Evolutionary conservation across 92 coral and sea anemone species (phyloP).

Genomic region (Actinostola sp.): DNA sequence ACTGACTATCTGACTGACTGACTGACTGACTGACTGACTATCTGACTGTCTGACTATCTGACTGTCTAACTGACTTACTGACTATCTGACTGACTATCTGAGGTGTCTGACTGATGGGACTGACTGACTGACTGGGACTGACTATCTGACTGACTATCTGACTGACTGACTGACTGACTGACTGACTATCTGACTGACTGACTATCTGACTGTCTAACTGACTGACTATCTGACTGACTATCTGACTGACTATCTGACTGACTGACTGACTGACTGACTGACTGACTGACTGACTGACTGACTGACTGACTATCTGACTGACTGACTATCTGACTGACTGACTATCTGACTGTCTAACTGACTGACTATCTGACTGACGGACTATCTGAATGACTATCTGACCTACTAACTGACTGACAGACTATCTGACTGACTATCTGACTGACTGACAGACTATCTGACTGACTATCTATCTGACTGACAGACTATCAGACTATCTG

Average conservation of each 20-base stretch:
- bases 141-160: not conserved
- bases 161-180: not conserved
- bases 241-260: not conserved
- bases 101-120: too few relatives aligned
- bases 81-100: not conserved
- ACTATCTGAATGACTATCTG: not conserved
- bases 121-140: too few relatives aligned
- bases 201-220: not conserved
- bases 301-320: not conserved
- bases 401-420: not conserved
- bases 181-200: not conserved
- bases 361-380: not conserved
- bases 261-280: slow-evolving; percentile 12
- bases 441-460: not conserved
- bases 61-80: not conserved
- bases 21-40: not conserved
- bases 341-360: not conserved
- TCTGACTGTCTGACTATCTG: not conserved
- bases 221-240: not conserved
- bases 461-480: not conserved
- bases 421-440: not conserved
- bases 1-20: not conserved
- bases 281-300: not conserved
- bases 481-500: not conserved
- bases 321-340: not conserved